Conservation (phyloP, 2,797 vertebrate species). For the Myotis vivesi region DNA sequence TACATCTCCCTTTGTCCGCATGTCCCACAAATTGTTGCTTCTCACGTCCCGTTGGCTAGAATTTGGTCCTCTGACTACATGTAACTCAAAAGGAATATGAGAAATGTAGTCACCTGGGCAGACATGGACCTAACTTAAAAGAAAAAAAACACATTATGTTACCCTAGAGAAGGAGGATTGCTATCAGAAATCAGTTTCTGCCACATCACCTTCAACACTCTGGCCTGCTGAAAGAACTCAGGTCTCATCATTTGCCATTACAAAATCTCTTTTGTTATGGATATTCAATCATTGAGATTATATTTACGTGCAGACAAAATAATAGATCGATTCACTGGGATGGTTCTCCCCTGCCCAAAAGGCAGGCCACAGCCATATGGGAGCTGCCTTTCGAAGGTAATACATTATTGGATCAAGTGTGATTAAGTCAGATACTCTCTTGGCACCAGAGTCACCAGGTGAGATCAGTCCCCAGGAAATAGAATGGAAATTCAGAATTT, state of each 20-base stretch:
- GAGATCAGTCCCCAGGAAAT: neutral
- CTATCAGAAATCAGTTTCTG: neutral
- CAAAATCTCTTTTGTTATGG: neutral
- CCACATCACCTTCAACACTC: neutral
- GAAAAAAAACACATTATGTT: neutral
- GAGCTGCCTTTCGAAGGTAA: neutral
- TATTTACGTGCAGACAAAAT: neutral
- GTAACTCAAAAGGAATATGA: neutral
- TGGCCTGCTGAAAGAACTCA: neutral
- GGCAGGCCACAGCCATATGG: neutral
- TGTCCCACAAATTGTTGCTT: neutral
- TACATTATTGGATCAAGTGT: neutral
- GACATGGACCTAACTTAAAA: neutral
- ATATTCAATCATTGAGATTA: neutral
- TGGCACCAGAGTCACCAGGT: neutral
- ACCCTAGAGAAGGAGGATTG: neutral
- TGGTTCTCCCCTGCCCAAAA: neutral
- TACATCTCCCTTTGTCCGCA: neutral
- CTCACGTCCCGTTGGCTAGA: neutral
- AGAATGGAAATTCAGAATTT: neutral
- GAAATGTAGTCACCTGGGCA: neutral
- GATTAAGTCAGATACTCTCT: neutral
- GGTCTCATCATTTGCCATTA: neutral
- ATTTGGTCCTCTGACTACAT: neutral
- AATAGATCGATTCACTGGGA: neutral